Conservation (phyloP, 2,113 vertebrate genomes). For the Hystrix cristata region DNA sequence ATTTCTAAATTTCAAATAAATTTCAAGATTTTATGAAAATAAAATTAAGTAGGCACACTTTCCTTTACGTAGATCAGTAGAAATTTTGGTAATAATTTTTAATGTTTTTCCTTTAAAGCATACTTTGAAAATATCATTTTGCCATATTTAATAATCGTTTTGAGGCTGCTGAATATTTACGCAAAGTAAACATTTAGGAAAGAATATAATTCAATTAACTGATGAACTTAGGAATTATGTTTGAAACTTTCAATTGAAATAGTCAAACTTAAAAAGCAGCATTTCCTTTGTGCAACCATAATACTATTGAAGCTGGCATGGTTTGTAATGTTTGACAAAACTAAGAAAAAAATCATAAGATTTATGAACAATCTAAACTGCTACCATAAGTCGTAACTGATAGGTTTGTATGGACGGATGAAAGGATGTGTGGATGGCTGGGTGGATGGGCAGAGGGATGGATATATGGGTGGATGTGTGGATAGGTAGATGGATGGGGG, state of each 20-base stretch:
- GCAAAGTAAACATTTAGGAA: background rate
- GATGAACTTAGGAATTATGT: background rate
- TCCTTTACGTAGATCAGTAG: background rate
- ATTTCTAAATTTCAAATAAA: slow-evolving; percentile 36
- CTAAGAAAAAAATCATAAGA: slow-evolving; percentile 5
- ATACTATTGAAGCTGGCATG: background rate
- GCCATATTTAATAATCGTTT: background rate
- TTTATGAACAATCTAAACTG: background rate
- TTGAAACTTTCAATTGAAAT: slow-evolving; percentile 46
- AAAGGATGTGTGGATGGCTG: background rate
- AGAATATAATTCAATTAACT: background rate
- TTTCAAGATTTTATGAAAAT: background rate
- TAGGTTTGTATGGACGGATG: background rate
- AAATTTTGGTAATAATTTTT: background rate
- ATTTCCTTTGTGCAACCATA: slow-evolving; percentile 45
- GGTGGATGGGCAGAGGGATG: too few species aligned
- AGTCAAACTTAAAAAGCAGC: background rate
- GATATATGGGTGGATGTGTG: background rate
- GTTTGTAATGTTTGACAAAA: background rate
- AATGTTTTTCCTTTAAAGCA: background rate
- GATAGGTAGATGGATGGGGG: background rate
- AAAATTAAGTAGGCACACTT: background rate
- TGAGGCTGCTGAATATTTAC: background rate
- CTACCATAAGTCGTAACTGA: background rate
- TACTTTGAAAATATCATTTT: background rate